These are phyloP conservation scores for Lophotis ruficrista DNA, from an alignment of 2,113 vertebrate species.

Conservation along the genomic window DNA sequence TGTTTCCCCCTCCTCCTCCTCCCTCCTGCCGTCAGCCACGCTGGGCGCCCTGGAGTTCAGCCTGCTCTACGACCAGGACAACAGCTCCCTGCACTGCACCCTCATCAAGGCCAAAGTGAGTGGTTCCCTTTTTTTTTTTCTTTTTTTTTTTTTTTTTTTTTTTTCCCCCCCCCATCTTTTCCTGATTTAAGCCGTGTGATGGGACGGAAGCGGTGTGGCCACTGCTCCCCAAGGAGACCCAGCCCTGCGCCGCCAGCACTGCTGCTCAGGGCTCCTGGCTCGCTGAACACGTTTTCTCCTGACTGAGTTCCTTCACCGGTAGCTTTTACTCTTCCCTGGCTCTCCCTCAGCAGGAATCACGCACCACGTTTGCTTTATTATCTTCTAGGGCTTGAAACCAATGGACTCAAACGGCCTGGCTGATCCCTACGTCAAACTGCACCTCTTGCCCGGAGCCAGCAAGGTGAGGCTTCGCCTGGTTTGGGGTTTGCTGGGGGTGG, in stretches of 20 bases:
- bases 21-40: conserved; percentile 78
- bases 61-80: conserved; percentile 90
- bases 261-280: background rate
- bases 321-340: background rate
- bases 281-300: background rate
- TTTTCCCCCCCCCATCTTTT: background rate
- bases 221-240: background rate
- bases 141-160: too few species aligned
- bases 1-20: background rate
- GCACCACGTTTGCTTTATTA: fast-evolving
- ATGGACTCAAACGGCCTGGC: conserved; percentile 97
- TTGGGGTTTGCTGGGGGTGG: background rate
- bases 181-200: fast-evolving
- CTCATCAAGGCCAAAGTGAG: conserved; percentile 92
- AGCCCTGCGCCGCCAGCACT: background rate
- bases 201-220: background rate
- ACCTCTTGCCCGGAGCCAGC: conserved; percentile 94
- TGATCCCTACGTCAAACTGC: conserved; percentile 94
- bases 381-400: conserved; percentile 89
- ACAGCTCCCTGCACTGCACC: conserved; percentile 90
- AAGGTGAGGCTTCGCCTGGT: conserved; percentile 81
- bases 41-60: conserved; percentile 94
- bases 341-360: background rate
- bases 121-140: background rate
- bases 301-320: fast-evolving